Evolutionary conservation across 2,113 vertebrate genomes (phyloP), one percentile per base, ranked within the genome.

Genomic region (Hiodon alosoides): DNA sequence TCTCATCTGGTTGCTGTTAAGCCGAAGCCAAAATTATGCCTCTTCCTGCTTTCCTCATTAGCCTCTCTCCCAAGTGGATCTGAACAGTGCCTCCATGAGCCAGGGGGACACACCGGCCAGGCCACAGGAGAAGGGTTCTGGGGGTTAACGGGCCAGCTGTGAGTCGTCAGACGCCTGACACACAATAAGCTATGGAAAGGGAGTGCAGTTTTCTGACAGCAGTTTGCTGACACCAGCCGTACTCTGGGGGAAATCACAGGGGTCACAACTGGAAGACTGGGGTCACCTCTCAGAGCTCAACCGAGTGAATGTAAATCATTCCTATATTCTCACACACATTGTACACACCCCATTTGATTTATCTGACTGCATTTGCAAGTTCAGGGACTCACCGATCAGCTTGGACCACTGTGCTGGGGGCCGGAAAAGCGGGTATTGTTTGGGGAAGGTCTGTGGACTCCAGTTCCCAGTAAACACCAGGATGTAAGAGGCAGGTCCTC

Each of bases 351-450:
- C n/a, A 11, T 59, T 3, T 5, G 14, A 59, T 14, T 59, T 9
- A 59, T 14, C 7, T 59, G 3, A 9, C 58, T 9, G 4, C 58
- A 59, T 59, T 9, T 14, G 14, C 14, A 11, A 59, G 3, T 11
- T 8, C 16, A 8, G n/a, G 62, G 48, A 66, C 90, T 90, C 81
- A 93, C 91, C 91, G 79, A 92, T 85, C 74, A 93, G 87, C 78
- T 92, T 91, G 81, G 91, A 93, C 91, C 91, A 93, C 89, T 93
- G 91, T 5, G 91, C 91, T 8, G 91, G 91, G 7, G 91, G 91
- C 0, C 91, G 85, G 85, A 90, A 92, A 66, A 92, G 79, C 4
- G 91, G 91, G 81, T 93, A 93, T 84, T 92, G 91, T 74, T 93
- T 93, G 48, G 91, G 90, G 80, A 93, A 93, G 50, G 87, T 86